Percentiles rank a stretch among this genome's conserved stretches.
phyloP scores from a whole-genome alignment of 2,888 invertebrate species.

The Elmis aenea region DNA sequence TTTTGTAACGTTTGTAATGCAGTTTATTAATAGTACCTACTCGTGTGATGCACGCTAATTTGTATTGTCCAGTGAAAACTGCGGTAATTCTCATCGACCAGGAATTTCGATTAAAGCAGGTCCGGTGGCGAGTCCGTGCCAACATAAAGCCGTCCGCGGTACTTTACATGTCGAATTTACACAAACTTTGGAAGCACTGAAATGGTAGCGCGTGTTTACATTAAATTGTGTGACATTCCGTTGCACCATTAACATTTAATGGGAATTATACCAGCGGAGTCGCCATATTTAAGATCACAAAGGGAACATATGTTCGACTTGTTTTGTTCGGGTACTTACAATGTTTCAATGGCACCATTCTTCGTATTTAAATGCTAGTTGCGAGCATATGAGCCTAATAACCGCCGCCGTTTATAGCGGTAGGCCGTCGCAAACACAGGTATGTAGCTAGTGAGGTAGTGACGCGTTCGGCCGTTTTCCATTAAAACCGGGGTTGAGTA shows the following conservation, averaged over 20 bases:
- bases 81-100: slow-evolving; percentile 26
- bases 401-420: slow-evolving; percentile 19
- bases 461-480: slow-evolving; percentile 22
- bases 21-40: too few species aligned
- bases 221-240: slow-evolving; percentile 45
- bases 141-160: slow-evolving; percentile 35
- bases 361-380: slow-evolving; percentile 19
- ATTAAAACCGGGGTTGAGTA: slow-evolving; percentile 19
- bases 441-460: too few species aligned
- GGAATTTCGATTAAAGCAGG: slow-evolving; percentile 38
- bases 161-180: slow-evolving; percentile 41
- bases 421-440: slow-evolving; percentile 19
- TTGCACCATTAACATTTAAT: slow-evolving; percentile 47
- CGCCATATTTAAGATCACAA: slow-evolving; percentile 41
- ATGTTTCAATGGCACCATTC: slow-evolving; percentile 24
- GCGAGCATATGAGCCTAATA: slow-evolving; percentile 20
- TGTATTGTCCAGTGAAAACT: slow-evolving; percentile 15
- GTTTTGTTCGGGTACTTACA: slow-evolving; percentile 32
- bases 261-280: slow-evolving; percentile 40
- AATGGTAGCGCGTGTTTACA: slow-evolving; percentile 40
- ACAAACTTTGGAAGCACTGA: slow-evolving; percentile 38
- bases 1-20: too few species aligned
- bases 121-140: slow-evolving; percentile 28
- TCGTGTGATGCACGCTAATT: too few species aligned
- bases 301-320: slow-evolving; percentile 45